Evolutionary conservation across 2,113 vertebrate species (phyloP).

Genomic region (Calcarius ornatus): DNA sequence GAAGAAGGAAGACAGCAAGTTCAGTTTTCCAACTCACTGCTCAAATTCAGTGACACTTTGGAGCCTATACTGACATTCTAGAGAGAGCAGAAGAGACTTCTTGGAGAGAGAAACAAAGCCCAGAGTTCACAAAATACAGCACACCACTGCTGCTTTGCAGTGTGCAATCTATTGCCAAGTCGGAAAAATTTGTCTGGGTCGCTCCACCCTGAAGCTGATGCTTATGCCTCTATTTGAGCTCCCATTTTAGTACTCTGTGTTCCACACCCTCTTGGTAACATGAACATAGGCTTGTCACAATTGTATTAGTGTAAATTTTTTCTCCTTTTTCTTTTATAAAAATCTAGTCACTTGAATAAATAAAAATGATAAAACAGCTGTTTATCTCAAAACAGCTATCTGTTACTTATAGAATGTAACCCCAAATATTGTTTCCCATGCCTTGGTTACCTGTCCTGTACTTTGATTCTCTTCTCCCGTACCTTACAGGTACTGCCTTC

Average conservation of each 20-base stretch:
- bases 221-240: not conserved
- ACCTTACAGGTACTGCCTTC: not conserved
- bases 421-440: not conserved
- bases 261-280: not conserved
- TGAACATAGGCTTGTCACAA: not conserved
- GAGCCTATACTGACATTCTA: not conserved
- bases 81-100: not conserved
- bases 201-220: not conserved
- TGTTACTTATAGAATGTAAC: not conserved
- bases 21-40: not conserved
- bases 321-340: not conserved
- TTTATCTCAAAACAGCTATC: not conserved
- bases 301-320: not conserved
- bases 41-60: not conserved
- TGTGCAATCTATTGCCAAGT: not conserved
- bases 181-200: not conserved
- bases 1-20: not conserved
- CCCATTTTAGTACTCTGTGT: not conserved
- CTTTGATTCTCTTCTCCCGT: not conserved
- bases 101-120: not conserved
- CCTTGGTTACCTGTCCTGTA: not conserved
- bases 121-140: not conserved
- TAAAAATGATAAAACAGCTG: not conserved
- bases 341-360: not conserved
- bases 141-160: not conserved